Percentiles rank a stretch among this genome's conserved stretches.
Evolutionary conservation across 2,113 vertebrate genomes (phyloP).

Genomic region (Azemiops feae): DNA sequence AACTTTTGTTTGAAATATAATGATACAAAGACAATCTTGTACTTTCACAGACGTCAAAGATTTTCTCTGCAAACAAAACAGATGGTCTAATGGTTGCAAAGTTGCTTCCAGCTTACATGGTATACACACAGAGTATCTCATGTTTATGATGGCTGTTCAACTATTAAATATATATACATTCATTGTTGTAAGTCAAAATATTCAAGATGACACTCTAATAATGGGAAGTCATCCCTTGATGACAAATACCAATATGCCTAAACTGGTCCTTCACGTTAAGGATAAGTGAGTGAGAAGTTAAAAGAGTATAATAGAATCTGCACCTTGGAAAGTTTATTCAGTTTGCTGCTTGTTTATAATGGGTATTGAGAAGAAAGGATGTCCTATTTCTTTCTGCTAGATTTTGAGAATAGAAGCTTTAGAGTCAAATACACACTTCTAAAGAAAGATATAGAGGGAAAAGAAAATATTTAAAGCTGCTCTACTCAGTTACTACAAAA

Average conservation of each 20-base stretch:
- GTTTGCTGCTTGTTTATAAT: background rate
- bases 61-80: constrained; percentile 17
- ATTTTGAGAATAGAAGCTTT: constrained; percentile 39
- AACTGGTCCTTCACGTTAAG: background rate
- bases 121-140: background rate
- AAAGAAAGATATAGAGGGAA: background rate
- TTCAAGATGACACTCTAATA: background rate
- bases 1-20: constrained; percentile 17
- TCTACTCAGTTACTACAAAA: constrained; percentile 50
- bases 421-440: constrained; percentile 25
- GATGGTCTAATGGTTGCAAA: background rate
- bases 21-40: constrained; percentile 26
- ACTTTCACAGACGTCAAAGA: constrained; percentile 1
- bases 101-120: background rate
- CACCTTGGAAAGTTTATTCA: background rate
- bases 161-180: background rate
- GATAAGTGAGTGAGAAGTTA: background rate
- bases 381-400: constrained; percentile 1
- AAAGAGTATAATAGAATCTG: background rate
- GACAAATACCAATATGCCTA: background rate
- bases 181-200: background rate
- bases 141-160: background rate
- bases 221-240: background rate
- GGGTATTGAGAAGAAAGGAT: background rate
- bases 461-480: constrained; percentile 28